Conservation (phyloP, 2,113 vertebrate genomes). For the Montifringilla adamsi region DNA sequence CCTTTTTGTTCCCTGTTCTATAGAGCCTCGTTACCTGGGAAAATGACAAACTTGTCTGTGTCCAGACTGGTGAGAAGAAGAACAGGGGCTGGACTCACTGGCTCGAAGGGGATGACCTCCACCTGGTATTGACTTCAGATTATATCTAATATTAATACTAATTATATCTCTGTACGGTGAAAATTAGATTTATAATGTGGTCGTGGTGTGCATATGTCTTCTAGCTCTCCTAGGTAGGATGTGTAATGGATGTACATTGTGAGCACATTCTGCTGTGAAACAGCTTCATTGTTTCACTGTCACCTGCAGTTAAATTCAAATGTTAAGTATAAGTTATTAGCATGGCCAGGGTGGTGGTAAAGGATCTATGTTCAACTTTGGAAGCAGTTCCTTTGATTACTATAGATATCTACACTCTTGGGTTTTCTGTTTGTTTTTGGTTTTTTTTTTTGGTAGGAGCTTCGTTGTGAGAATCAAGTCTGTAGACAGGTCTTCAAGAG, state of each 20-base stretch:
- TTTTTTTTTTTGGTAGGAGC: constrained; percentile 69
- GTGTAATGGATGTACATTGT: not conserved
- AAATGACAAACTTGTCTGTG: constrained; percentile 80
- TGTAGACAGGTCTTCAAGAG: constrained; percentile 84
- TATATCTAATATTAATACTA: not conserved
- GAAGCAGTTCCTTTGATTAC: not conserved
- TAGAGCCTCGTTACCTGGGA: constrained; percentile 85
- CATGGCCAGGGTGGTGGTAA: not conserved
- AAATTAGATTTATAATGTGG: not conserved
- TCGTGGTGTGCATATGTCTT: not conserved
- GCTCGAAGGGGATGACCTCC: constrained; percentile 82
- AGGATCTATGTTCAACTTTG: not conserved
- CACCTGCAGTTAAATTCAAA: not conserved
- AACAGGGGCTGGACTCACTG: constrained; percentile 89
- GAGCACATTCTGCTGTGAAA: not conserved
- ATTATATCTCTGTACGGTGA: not conserved
- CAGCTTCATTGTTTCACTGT: not conserved
- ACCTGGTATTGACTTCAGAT: constrained; percentile 76
- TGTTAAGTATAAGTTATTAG: not conserved
- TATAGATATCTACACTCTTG: not conserved
- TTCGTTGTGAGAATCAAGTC: constrained; percentile 83
- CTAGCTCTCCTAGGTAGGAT: not conserved
- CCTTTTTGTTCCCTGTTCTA: not conserved
- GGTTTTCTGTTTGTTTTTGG: not conserved
- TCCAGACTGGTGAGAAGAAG: constrained; percentile 86